Percentiles rank a stretch among this genome's conserved stretches.
Conservation (phyloP, 2,888 invertebrate genomes). For the Harpagoxenus sublaevis region DNA sequence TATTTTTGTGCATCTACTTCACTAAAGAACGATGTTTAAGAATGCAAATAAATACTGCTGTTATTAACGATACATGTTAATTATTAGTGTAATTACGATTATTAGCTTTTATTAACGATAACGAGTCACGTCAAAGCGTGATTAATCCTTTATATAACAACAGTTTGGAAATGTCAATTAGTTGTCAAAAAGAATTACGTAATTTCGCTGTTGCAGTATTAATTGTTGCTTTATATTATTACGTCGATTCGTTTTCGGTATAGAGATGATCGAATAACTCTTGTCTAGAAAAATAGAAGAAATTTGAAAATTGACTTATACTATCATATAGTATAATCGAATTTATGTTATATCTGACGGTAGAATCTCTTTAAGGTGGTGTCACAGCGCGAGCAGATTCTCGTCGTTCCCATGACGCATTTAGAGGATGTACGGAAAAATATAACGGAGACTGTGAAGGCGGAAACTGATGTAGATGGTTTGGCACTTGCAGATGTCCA, state of each 20-base stretch:
- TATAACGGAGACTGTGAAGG: slow-evolving; percentile 66
- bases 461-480: slow-evolving; percentile 38
- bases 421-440: slow-evolving; percentile 74
- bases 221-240: neutral
- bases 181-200: neutral
- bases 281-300: neutral
- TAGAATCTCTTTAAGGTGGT: slow-evolving; percentile 69
- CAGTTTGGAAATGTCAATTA: neutral
- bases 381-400: slow-evolving; percentile 73
- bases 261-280: neutral
- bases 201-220: neutral
- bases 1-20: neutral
- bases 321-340: neutral
- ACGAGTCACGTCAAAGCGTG: neutral
- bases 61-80: slow-evolving; percentile 20
- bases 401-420: slow-evolving; percentile 72
- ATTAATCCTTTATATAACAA: slow-evolving; percentile 33
- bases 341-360: neutral
- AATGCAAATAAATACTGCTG: neutral
- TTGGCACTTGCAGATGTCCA: slow-evolving; percentile 24
- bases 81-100: neutral
- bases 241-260: neutral
- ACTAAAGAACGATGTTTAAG: neutral
- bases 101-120: slow-evolving; percentile 18
- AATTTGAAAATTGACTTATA: neutral